Evolutionary conservation across 1,140 invertebrate species (phyloP), one percentile per base, ranked within the genome.

Genomic region (Heliconius melpomene): DNA sequence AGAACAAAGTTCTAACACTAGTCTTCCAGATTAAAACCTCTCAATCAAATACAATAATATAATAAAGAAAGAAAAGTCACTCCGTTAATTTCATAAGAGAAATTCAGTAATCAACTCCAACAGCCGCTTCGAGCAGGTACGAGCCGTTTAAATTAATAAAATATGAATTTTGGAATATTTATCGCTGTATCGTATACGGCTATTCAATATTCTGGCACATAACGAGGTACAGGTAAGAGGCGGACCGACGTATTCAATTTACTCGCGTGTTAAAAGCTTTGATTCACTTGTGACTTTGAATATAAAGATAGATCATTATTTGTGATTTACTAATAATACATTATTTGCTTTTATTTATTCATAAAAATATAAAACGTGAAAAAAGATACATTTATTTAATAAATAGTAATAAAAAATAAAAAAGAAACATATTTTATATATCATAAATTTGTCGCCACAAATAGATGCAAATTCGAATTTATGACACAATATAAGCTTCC

Each of bases 191-290:
- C 74, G 66, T 83, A 46, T 46, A 81, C 81, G 76, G 81, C 83
- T 83, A 87, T 88, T 91, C 88, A 90, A 92, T 90, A 91, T 91
- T 88, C 88, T 86, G 82, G 77, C 66, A 81, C 81, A 83, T 90
- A 91, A 92, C 86, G 85, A 90, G 85, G 84, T 88, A 92, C 91
- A 92, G 90, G 89, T 87, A 90, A 92, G 86, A 86, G 91, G 91
- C 90, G 91, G 87, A 71, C 84, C 80, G 72, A 76, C 78, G 84
- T 86, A 88, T 91, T 92, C 87, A 89, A 91, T 90, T 90, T 88
- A 86, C 84, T 82, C 83, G 80, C 82, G 82, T 79, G 79, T 72
- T 79, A 46, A 60, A 26, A 80, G 76, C 13, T 82, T 70, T 82
- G 73, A 75, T 75, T 82, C 80, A 79, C 80, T 83, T 86, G 77